A percentile compares a stretch with the other conserved stretches of the same genome.
phyloP scores from a whole-genome alignment of 2,113 vertebrate genomes.

The Alethe castanea region DNA sequence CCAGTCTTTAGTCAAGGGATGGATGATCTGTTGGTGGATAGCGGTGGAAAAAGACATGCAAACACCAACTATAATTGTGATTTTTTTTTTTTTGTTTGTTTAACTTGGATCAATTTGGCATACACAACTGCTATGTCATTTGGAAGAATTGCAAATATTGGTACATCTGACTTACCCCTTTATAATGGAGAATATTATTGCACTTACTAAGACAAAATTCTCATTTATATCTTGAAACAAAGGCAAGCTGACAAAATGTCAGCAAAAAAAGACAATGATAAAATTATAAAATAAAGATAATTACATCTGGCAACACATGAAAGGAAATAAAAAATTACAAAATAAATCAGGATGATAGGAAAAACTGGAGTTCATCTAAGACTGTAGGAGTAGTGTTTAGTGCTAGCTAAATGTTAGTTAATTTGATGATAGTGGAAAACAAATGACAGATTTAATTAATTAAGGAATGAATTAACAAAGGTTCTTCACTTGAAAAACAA shows the following conservation, averaged over 20 bases:
- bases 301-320: background rate
- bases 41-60: background rate
- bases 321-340: background rate
- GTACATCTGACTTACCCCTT: background rate
- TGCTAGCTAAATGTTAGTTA: background rate
- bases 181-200: background rate
- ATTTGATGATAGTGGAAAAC: background rate
- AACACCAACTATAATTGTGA: background rate
- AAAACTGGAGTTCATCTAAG: background rate
- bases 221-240: background rate
- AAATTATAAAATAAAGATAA: background rate
- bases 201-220: background rate
- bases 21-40: background rate
- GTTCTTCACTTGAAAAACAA: background rate
- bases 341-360: background rate
- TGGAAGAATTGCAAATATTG: background rate
- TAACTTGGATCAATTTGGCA: background rate
- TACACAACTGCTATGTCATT: background rate
- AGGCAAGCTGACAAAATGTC: background rate
- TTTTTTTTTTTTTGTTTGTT: too few relatives aligned
- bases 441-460: background rate
- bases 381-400: background rate
- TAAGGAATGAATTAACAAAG: background rate
- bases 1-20: background rate
- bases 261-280: background rate